Evolutionary conservation across 2,113 vertebrate species (phyloP), one percentile per base, ranked within the genome.

Genomic region (Xiphophorus maculatus): DNA sequence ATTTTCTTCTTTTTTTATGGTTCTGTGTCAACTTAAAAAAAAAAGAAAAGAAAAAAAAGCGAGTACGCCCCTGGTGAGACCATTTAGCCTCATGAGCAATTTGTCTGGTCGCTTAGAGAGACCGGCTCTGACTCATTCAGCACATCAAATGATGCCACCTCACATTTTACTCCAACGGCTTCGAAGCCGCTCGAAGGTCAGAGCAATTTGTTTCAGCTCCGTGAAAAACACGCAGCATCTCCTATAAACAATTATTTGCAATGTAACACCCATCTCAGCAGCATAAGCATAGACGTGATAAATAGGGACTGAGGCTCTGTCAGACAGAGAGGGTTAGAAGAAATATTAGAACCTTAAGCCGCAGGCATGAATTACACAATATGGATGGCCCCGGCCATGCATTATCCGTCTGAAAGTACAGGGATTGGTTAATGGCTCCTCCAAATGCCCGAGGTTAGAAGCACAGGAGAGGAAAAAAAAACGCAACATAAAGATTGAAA

Each of bases 331-430:
- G 81, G 35, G n/a, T 58, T 68, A 79, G 80, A 80, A 79, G 84
- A 88, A 83, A 89, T 90, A 90, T 89, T 83, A 87, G 71, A 85
- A 88, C 80, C 80, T 82, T 70, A 81, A 89, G 85, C 85, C 77
- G 86, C 74, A 87, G 78, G 78, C 78, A 89, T 88, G 85, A 91
- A 90, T 91, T 87, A 87, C 68, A 76, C 60, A 67, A 37, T 79
- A 82, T 80, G 73, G 65, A 85, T 80, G 76, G 71, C 58, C 78
- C 71, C 62, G 76, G 82, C 80, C 72, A 69, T 83, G 85, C 86
- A 84, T 80, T 13, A 78, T 88, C 81, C 82, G 80, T 89, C 86
- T 81, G n/a, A 76, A 76, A 85, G 82, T 67, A 69, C 68, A 68
- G 65, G 29, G 75, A 79, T 48, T 85, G 69, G 80, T 77, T 88